These are phyloP conservation scores for Philhelius pedissequus DNA, from an alignment of 2,888 invertebrate species.

Conservation along the genomic window DNA sequence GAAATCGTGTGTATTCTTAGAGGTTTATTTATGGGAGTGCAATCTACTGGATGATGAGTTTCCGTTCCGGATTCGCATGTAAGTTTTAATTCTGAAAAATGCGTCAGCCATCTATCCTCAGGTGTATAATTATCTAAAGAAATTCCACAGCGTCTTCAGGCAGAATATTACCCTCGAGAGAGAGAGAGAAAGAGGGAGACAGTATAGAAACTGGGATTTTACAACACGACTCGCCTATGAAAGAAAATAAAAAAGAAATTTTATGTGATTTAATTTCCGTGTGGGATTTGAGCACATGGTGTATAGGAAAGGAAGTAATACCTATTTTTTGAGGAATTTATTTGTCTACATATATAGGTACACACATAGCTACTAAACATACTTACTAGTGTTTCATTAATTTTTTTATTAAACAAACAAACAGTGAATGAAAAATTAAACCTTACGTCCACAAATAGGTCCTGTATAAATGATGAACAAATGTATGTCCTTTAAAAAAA, in stretches of 20 bases:
- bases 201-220: neutral
- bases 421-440: neutral
- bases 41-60: neutral
- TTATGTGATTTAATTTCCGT: constrained; percentile 31
- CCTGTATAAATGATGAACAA: too few relatives aligned
- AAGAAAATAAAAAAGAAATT: constrained; percentile 46
- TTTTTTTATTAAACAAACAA: neutral
- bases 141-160: constrained; percentile 19
- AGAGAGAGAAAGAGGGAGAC: neutral
- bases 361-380: neutral
- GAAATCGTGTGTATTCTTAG: constrained; percentile 5
- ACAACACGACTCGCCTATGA: neutral
- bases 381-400: neutral
- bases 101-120: constrained; percentile 60
- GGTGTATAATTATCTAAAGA: constrained; percentile 61
- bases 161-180: neutral
- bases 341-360: neutral
- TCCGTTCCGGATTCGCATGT: constrained; percentile 26
- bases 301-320: neutral
- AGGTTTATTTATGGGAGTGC: neutral
- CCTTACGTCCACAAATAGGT: neutral
- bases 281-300: neutral
- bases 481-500: too few relatives aligned
- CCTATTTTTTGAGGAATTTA: neutral
- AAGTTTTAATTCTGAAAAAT: constrained; percentile 55